Percentiles rank a stretch among this genome's conserved stretches.
Conservation (phyloP, 2,888 invertebrate species). For the Euplagia quadripunctaria region DNA sequence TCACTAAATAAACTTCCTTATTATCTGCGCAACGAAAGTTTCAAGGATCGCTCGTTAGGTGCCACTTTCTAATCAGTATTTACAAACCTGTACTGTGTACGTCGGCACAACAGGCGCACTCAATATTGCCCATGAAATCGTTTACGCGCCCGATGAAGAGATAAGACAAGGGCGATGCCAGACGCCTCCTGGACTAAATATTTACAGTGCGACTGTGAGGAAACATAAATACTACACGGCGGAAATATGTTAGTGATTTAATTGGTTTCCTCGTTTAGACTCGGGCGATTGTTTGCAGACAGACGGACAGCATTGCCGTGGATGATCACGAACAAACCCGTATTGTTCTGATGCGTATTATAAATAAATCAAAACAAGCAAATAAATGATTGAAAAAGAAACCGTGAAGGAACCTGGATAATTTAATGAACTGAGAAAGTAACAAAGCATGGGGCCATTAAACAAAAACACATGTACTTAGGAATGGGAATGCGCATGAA, state of each 20-base stretch:
- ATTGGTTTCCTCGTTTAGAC: conserved; percentile 82
- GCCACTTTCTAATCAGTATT: conserved; percentile 77
- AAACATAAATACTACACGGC: conserved; percentile 84
- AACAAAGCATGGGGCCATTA: conserved; percentile 44
- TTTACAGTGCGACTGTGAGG: conserved; percentile 82
- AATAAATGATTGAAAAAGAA: conserved; percentile 19
- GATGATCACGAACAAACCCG: conserved; percentile 34
- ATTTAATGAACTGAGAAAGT: conserved; percentile 35
- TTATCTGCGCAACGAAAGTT: conserved; percentile 66
- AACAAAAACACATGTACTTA: conserved; percentile 51
- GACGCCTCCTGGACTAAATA: conserved; percentile 82
- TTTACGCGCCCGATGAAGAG: conserved; percentile 72
- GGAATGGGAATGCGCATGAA: conserved; percentile 61
- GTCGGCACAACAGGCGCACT: conserved; percentile 58
- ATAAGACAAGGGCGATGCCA: conserved; percentile 80
- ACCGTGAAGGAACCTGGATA: conserved; percentile 7
- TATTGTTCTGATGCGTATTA: conserved; percentile 38
- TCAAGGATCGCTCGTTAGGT: conserved; percentile 67
- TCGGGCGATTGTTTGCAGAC: conserved; percentile 56
- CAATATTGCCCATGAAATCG: conserved; percentile 69
- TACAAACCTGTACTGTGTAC: conserved; percentile 75
- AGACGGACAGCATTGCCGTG: conserved; percentile 47
- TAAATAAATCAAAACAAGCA: conserved; percentile 35
- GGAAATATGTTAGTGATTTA: conserved; percentile 79
- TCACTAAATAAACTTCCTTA: conserved; percentile 72